Conservation (phyloP, 2,113 vertebrate species). For the Anoura caudifer region DNA sequence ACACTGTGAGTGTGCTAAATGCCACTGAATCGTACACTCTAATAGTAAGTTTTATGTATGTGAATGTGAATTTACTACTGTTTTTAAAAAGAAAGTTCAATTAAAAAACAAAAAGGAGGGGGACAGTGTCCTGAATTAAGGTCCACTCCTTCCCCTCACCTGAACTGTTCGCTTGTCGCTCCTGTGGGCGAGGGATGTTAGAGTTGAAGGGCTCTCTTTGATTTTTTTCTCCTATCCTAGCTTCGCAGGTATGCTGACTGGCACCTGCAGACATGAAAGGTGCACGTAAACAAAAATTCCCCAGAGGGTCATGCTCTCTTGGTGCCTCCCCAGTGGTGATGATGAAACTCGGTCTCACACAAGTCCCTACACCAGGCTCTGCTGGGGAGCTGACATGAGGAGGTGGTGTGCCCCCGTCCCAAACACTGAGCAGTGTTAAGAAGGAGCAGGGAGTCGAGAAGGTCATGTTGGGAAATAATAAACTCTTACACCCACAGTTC, state of each 20-base stretch:
- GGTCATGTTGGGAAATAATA: not conserved
- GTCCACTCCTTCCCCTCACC: not conserved
- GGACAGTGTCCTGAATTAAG: not conserved
- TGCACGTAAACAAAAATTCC: not conserved
- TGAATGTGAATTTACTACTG: not conserved
- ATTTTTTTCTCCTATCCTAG: not conserved
- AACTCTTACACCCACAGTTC: not conserved
- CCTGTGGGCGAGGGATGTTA: not conserved
- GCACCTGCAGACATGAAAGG: not conserved
- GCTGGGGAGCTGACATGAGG: not conserved
- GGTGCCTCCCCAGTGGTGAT: not conserved
- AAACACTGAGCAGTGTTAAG: not conserved
- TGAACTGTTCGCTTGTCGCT: not conserved
- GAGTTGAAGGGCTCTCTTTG: not conserved
- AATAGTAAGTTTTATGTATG: not conserved
- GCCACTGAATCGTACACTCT: not conserved
- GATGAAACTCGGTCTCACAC: not conserved
- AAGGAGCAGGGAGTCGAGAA: not conserved
- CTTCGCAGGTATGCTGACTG: not conserved
- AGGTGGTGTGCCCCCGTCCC: not conserved
- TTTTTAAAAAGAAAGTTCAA: not conserved
- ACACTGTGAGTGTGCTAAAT: not conserved
- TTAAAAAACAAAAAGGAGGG: not conserved
- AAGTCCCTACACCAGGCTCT: not conserved
- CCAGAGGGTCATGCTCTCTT: not conserved